These are phyloP conservation scores for Apantesis nais DNA, from an alignment of 2,888 invertebrate species.

Conservation along the genomic window DNA sequence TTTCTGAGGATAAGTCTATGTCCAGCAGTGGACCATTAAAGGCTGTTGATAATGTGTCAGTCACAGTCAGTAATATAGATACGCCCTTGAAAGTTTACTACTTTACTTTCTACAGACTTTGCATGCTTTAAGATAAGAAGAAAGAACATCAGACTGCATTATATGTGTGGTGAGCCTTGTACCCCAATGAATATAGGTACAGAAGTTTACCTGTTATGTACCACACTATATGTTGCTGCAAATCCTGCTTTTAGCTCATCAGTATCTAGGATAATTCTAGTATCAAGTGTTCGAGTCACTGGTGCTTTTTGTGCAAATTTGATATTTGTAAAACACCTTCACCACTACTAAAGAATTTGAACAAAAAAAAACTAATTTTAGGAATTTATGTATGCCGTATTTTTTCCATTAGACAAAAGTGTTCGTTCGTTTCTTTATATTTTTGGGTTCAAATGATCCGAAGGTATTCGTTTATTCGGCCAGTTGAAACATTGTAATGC, in stretches of 20 bases:
- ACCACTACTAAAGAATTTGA: background rate
- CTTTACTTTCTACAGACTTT: no score
- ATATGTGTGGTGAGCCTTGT: no score
- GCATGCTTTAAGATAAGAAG: no score
- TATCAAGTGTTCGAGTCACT: no score
- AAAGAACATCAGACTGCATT: no score
- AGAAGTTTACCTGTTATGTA: background rate
- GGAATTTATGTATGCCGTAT: background rate
- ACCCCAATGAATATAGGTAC: no score
- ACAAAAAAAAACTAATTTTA: background rate
- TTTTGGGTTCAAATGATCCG: slow-evolving; percentile 25
- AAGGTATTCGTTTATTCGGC: slow-evolving; percentile 42
- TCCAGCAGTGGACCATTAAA: no score
- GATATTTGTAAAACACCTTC: background rate
- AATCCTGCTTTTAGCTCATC: background rate
- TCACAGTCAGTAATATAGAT: no score
- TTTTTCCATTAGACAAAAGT: background rate
- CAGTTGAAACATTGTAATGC: slow-evolving; percentile 40
- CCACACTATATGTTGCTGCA: background rate
- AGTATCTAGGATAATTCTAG: no score
- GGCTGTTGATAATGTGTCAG: no score
- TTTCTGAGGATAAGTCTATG: no score
- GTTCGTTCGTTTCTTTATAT: background rate
- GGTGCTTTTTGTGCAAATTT: background rate
- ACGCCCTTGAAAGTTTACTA: no score